Conservation (phyloP, 2,888 invertebrate species). For the Philopedon plagiatum region DNA sequence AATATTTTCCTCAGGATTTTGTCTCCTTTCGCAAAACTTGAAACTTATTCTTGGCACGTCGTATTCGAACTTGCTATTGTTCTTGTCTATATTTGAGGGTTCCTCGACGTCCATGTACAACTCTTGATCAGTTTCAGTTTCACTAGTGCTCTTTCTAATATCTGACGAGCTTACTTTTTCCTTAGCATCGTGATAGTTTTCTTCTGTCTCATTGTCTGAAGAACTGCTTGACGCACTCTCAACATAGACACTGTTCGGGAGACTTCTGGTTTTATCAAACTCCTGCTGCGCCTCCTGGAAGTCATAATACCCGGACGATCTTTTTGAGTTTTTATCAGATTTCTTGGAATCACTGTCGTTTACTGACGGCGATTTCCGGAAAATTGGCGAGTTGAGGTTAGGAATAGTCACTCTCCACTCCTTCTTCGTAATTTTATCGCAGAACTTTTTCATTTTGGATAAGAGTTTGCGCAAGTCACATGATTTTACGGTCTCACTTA, state of each 20-base stretch:
- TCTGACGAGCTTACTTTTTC: conserved; percentile 50
- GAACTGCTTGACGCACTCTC: conserved; percentile 46
- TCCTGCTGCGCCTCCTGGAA: conserved; percentile 64
- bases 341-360: conserved; percentile 53
- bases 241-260: conserved; percentile 60
- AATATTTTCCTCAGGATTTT: conserved; percentile 49
- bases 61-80: conserved; percentile 61
- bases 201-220: conserved; percentile 44
- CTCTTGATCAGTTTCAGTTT: conserved; percentile 55
- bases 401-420: conserved; percentile 67
- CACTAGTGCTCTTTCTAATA: conserved; percentile 21
- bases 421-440: conserved; percentile 65
- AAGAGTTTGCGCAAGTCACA: conserved; percentile 12
- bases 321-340: conserved; percentile 55
- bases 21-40: conserved; percentile 63
- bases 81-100: conserved; percentile 55
- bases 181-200: conserved; percentile 58
- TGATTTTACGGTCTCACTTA: background rate
- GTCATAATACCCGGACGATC: conserved; percentile 66
- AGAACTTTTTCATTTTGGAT: conserved; percentile 66
- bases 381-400: conserved; percentile 61
- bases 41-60: conserved; percentile 68
- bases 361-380: conserved; percentile 57
- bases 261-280: conserved; percentile 58
- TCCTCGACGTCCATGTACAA: conserved; percentile 56